Percentiles rank a stretch among this genome's conserved stretches.
Evolutionary conservation across 2,797 vertebrate genomes (phyloP).

Genomic region (Takifugu ocellatus): DNA sequence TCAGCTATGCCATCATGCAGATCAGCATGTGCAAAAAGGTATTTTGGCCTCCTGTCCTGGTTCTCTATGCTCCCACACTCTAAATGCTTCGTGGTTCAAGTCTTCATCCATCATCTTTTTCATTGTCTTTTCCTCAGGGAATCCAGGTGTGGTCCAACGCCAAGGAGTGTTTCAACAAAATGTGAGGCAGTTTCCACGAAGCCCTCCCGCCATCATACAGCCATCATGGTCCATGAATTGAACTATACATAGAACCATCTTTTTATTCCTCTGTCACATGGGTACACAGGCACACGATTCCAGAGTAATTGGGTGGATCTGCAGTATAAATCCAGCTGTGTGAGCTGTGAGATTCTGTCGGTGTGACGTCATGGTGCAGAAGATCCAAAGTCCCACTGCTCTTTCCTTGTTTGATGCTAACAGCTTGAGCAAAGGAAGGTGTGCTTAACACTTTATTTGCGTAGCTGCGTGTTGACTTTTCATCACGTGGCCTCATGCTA

Average conservation of each 20-base stretch:
- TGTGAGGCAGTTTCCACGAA: constrained; percentile 75
- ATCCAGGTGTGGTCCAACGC: constrained; percentile 98
- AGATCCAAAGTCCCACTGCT: background rate
- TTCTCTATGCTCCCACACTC: too few relatives aligned
- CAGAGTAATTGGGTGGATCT: background rate
- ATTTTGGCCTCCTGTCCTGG: constrained; percentile 3
- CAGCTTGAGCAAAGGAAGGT: background rate
- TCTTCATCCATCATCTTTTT: background rate
- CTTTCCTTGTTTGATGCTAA: background rate
- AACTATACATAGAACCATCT: background rate
- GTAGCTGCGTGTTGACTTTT: too few relatives aligned
- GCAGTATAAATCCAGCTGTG: background rate
- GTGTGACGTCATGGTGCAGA: background rate
- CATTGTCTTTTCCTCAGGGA: constrained; percentile 73
- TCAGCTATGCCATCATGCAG: constrained; percentile 97
- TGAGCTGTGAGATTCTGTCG: background rate
- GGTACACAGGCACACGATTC: background rate
- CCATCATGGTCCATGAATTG: background rate
- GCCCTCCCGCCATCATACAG: constrained; percentile 5
- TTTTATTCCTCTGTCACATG: background rate
- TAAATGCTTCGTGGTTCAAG: too few relatives aligned
- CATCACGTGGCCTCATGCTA: too few relatives aligned
- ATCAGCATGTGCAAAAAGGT: constrained; percentile 99
- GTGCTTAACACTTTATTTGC: background rate
- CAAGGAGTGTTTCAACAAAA: constrained; percentile 98